Conservation (phyloP, 2,888 invertebrate species). For the Heliconius hortense region DNA sequence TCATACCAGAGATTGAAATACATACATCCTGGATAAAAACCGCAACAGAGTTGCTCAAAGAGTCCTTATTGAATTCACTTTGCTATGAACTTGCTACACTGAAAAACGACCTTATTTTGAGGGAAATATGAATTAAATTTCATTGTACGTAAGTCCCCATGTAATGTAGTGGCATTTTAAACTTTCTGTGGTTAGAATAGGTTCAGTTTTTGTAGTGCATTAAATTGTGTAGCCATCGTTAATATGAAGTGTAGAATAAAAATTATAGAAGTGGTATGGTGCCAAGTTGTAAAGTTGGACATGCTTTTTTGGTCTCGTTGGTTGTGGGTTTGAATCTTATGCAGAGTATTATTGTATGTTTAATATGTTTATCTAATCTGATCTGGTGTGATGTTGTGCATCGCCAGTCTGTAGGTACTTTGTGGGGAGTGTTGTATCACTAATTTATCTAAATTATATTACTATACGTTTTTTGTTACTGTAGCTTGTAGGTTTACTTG, state of each 20-base stretch:
- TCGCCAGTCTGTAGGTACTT: too few species aligned
- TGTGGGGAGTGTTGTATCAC: too few species aligned
- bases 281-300: background rate
- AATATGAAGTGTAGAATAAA: constrained; percentile 17
- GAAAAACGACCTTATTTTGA: constrained; percentile 3
- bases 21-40: constrained; percentile 37
- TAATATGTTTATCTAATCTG: too few species aligned
- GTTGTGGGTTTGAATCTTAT: background rate
- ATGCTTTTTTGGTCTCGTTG: background rate
- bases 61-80: constrained; percentile 41
- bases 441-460: too few species aligned
- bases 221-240: constrained; percentile 6
- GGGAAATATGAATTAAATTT: constrained; percentile 19
- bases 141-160: background rate
- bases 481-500: too few species aligned
- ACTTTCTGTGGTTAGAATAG: constrained; percentile 21
- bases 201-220: constrained; percentile 27
- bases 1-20: constrained; percentile 35
- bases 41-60: constrained; percentile 41
- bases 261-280: constrained; percentile 2
- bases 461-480: too few species aligned
- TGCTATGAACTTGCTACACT: background rate
- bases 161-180: constrained; percentile 17
- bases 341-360: background rate
- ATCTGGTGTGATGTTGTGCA: too few species aligned